Evolutionary conservation across 2,113 vertebrate genomes (phyloP), one percentile per base, ranked within the genome.

Genomic region (Phaetusa simplex): DNA sequence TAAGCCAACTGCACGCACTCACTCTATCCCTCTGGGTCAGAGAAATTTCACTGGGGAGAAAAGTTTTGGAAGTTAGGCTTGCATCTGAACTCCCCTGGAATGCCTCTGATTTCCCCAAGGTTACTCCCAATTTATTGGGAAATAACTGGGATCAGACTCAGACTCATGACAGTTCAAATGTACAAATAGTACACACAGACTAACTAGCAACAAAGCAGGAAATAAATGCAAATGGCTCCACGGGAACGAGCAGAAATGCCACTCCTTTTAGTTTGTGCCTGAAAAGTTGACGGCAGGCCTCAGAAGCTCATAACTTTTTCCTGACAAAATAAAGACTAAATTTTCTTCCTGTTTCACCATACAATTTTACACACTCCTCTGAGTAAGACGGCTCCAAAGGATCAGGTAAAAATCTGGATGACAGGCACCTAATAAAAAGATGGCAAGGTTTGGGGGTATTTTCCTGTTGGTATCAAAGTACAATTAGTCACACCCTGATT

Each of bases 141-240:
- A 94, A 34, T 49, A 82, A 82, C 27, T 49, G 14, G 56, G 40
- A 89, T 87, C 52, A 77, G 32, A 80, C 58, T 90, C 66, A 94
- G 66, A 76, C 40, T 77, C 23, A 36, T 65, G 73, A 69, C 49
- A 90, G 52, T 90, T 94, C 74, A 66, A 91, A 94, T 36, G 16
- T 58, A 77, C 58, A 80, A 93, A 85, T 17, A 73, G 53, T 30
- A 52, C 42, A 72, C 80, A 77, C 45, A 82, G 66, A 82, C 91
- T 64, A 61, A 95, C 88, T 71, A 90, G 67, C 84, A 90, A 88
- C 47, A 91, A 91, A 90, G 45, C 62, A 93, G 84, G 74, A 88
- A 89, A 59, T 53, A 83, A 95, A 91, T 66, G 62, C 66, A 91
- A 64, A 50, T 26, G 38, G 38, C 47, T 87, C 16, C 24, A 45